Conservation (phyloP, 1,140 invertebrate species). For the Drosophila serrata region DNA sequence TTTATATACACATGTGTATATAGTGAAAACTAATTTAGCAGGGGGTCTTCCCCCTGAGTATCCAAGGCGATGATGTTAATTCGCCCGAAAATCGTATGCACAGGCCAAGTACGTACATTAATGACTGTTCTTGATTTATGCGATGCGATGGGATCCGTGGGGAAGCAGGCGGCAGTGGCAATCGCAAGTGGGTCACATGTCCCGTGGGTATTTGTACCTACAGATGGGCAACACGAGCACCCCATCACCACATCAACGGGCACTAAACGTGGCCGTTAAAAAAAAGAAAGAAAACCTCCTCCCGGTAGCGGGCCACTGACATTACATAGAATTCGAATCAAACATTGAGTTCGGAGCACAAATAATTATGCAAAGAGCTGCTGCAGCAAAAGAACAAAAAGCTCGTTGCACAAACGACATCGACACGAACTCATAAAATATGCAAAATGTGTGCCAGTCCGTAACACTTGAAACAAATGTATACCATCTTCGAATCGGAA, state of each 20-base stretch:
- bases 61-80: slow-evolving; percentile 33
- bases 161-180: slow-evolving; percentile 16
- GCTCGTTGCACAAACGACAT: slow-evolving; percentile 75
- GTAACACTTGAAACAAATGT: slow-evolving; percentile 1
- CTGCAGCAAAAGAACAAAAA: slow-evolving; percentile 41
- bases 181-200: slow-evolving; percentile 74
- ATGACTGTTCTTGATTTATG: slow-evolving; percentile 76
- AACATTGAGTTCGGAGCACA: slow-evolving; percentile 63
- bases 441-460: slow-evolving; percentile 79
- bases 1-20: slow-evolving; percentile 30
- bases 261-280: slow-evolving; percentile 42
- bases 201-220: slow-evolving; percentile 70
- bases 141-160: slow-evolving; percentile 41
- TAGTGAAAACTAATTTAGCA: slow-evolving; percentile 76
- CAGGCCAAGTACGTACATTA: slow-evolving; percentile 50
- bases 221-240: slow-evolving; percentile 37
- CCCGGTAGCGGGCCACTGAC: slow-evolving; percentile 41
- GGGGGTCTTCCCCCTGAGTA: slow-evolving; percentile 41
- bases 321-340: slow-evolving; percentile 70
- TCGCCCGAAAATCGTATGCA: slow-evolving; percentile 38
- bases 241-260: slow-evolving; percentile 3
- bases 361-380: slow-evolving; percentile 78
- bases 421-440: slow-evolving; percentile 82
- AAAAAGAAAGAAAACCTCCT: slow-evolving; percentile 45
- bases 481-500: not conserved